Percentiles rank a stretch among this genome's conserved stretches.
Evolutionary conservation across 2,797 vertebrate genomes (phyloP).

Genomic region (Etheostoma perlongum): DNA sequence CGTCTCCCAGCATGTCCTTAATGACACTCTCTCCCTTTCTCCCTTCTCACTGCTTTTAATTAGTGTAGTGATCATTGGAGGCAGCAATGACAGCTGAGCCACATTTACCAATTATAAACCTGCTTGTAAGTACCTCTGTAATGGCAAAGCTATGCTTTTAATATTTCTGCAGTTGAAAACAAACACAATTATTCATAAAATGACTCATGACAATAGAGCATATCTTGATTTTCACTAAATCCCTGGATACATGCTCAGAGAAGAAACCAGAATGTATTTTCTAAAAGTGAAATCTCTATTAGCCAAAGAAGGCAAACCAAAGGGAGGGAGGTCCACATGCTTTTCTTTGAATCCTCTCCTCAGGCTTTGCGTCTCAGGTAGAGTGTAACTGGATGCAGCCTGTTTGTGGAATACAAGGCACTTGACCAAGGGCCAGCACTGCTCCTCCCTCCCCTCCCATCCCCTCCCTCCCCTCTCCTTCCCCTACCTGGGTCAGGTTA

Average conservation of each 20-base stretch:
- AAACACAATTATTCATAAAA: constrained; percentile 35
- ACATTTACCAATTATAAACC: constrained; percentile 67
- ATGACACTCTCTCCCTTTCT: constrained; percentile 76
- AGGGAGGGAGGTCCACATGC: constrained; percentile 77
- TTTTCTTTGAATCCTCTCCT: constrained; percentile 86
- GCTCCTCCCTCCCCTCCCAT: constrained; percentile 89
- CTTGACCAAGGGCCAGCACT: constrained; percentile 95
- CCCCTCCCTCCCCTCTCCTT: constrained; percentile 90
- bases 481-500: constrained; percentile 90
- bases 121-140: constrained; percentile 21
- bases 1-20: constrained; percentile 80
- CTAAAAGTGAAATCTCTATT: constrained; percentile 64
- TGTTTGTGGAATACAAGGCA: constrained; percentile 93
- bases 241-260: constrained; percentile 11
- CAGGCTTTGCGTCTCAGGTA: constrained; percentile 87
- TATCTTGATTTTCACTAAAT: constrained; percentile 45
- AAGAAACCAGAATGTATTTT: constrained; percentile 53
- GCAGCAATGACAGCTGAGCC: constrained; percentile 57
- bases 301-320: constrained; percentile 72
- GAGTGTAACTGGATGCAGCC: constrained; percentile 88
- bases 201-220: constrained; percentile 19
- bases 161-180: constrained; percentile 39
- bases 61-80: constrained; percentile 58
- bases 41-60: constrained; percentile 75
- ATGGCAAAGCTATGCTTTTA: constrained; percentile 36